Base-by-base conservation (phyloP, 1,140 invertebrate species). In the Caenorhabditis remanei region DNA sequence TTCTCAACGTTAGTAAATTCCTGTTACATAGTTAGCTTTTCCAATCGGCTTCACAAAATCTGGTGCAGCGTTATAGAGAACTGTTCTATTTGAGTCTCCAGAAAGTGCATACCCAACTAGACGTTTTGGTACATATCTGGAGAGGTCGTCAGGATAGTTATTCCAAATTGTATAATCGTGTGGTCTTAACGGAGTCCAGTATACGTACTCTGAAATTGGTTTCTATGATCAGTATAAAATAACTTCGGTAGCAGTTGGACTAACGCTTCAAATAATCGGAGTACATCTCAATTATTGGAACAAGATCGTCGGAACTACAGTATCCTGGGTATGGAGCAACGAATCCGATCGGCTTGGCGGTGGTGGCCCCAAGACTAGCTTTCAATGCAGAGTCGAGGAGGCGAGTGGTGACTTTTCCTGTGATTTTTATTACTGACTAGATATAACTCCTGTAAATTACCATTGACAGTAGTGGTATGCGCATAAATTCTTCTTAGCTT, bases 291-390 rank as follows among this genome's bases (percentile, higher is more conserved):
- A 79, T 50, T 9, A 79, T 79, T 79, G 71, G 71, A 13, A 79
- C 7, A 7, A 6, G 5, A 46, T 79, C 71, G 19, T 79, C 71
- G 3, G 71, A 79, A 16, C 43, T 50, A 50, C 71, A 79, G 21
- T 79, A 79, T 79, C 71, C 71, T 24, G 71, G 71, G n/a, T 79
- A 79, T 13, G 71, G 71, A 24, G 71, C 71, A 21, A 79, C 71
- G 13, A 79, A n/a, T 48, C 71, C 71, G 46, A 79, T 79, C 53
- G 71, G 71, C 14, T 24, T 79, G 8, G 71, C 71, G 11, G 46
- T 14, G 7, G 71, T 32, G 43, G 71, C 71, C 1, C n/a, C 11
- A 48, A 2, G 11, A 6, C 21, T 79, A 13, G 43, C 0, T 11
- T 79, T 79, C 4, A 79, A 5, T 3, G 16, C 46, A 14, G 43